Conservation (phyloP, 2,113 vertebrate genomes). For the Hemicordylus capensis region DNA sequence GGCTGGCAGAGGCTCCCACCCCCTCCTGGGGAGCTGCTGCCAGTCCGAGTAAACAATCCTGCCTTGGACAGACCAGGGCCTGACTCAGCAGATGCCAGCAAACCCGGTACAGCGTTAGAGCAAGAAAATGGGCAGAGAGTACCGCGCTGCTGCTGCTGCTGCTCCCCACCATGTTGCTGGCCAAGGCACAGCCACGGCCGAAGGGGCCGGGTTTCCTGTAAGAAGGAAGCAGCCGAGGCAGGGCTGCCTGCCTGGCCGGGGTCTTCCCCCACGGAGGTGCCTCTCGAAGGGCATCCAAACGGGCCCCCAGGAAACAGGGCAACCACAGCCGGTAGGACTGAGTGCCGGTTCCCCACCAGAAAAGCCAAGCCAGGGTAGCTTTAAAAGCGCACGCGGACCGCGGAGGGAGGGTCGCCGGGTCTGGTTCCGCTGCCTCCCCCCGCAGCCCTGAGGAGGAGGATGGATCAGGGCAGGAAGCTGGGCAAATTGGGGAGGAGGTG, state of each 20-base stretch:
- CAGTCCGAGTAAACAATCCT: no score
- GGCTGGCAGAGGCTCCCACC: background rate
- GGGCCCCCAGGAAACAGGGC: accelerated
- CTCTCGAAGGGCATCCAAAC: accelerated
- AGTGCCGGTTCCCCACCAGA: background rate
- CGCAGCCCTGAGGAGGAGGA: background rate
- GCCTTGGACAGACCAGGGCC: no score
- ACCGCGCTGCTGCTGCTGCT: no score
- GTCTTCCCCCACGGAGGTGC: background rate
- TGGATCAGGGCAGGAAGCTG: no score
- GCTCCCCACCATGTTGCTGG: no score
- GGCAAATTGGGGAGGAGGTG: no score
- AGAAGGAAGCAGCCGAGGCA: background rate
- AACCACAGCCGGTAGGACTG: background rate
- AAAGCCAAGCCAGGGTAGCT: conserved; percentile 56
- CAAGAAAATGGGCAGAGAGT: no score
- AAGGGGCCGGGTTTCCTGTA: no score
- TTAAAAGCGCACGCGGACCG: conserved; percentile 29
- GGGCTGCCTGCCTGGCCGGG: background rate
- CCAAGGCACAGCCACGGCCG: no score
- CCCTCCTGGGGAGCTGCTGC: background rate
- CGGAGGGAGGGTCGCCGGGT: background rate
- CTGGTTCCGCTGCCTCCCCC: background rate
- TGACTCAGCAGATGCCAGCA: no score
- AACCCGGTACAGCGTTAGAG: no score